Evolutionary conservation across 2,113 vertebrate genomes (phyloP), one percentile per base, ranked within the genome.

Genomic region (Gadus chalcogrammus): DNA sequence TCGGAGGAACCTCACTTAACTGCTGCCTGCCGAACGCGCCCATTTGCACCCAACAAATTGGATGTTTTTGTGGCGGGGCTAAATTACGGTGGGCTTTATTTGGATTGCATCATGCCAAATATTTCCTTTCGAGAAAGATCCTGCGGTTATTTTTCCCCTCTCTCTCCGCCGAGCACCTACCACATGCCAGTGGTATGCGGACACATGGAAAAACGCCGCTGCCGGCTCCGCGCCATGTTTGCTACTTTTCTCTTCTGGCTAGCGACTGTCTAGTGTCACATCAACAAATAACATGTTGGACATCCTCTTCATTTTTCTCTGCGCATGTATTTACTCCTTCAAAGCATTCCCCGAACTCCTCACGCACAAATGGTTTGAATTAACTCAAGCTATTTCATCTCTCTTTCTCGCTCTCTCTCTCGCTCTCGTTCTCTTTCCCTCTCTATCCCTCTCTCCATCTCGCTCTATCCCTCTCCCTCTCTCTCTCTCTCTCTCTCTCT

Each of bases 321-420:
- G 22, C 4, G 11, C 12, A 15, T 62, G 9, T 62, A 13, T 27
- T 62, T 27, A 27, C 24, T 62, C 24, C 22, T 62, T 18, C 82
- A 80, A 76, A 80, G 74, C 84, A 75, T 76, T 82, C 69, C 35
- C 81, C 24, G 24, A 81, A 81, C 79, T 70, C 77, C 38, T 72
- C 78, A 79, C 74, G 67, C 79, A 81, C 83, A 84, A 89, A 85
- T 87, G 85, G 86, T 90, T 88, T 79, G 82, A 86, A 90, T 91
- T 89, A 90, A 84, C 81, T 75, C 58, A 69, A 79, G 74, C 67
- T 79, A 28, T 67, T 76, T 85, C 74, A 83, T 65, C 69, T 73
- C 73, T 66, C 69, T 73, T 17, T 35, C 20, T 20, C 60, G 22
- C 22, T 35, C 31, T 35, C 31, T 35, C 59, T 24, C 58, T 22